Evolutionary conservation across 2,797 vertebrate species (phyloP), one percentile per base, ranked within the genome.

Genomic region (Harpagifer antarcticus): DNA sequence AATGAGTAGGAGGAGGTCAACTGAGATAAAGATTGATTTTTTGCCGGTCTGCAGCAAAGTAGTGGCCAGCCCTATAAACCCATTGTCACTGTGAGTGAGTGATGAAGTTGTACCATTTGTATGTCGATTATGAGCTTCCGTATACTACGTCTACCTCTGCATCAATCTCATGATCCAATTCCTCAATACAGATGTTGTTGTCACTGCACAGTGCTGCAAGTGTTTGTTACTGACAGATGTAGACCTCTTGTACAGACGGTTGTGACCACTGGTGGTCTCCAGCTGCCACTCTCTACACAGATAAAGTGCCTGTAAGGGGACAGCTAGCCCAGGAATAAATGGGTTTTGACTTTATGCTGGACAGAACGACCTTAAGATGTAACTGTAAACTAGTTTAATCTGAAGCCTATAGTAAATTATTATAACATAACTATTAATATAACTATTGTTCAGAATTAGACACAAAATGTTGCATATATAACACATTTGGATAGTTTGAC

Each of bases 1-100:
- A 82, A 80, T 59, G 76, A 84, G 57, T 73, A 82, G 84, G 77
- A 82, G 84, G 78, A 79, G 65, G 78, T 81, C 86, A 83, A 16
- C 58, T 47, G 9, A 73, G 69, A 73, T 81, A 69, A 58, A 15
- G n/a, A 86, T 86, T 0, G 72, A 87, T 85, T 70, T 81, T 56
- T 64, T 11, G 31, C 49, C 27, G 8, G 33, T 1, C 6, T 37
- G 33, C 33, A 37, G 33, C 8, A 37, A 37, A 37, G 33, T 37
- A 1, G 33, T 3, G 33, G 33, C 33, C 33, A 37, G 33, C 33
- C 33, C 6, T 9, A 37, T 37, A 6, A 37, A 37, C 33, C 37
- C 33, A 37, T 37, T 37, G 33, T 27, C 27, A 37, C 33, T 37
- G 33, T 37, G 33, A 9, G 33, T 37, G 33, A 37, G 33, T 37